phyloP scores from a whole-genome alignment of 1,140 invertebrate genomes.

The Bombus polaris region DNA sequence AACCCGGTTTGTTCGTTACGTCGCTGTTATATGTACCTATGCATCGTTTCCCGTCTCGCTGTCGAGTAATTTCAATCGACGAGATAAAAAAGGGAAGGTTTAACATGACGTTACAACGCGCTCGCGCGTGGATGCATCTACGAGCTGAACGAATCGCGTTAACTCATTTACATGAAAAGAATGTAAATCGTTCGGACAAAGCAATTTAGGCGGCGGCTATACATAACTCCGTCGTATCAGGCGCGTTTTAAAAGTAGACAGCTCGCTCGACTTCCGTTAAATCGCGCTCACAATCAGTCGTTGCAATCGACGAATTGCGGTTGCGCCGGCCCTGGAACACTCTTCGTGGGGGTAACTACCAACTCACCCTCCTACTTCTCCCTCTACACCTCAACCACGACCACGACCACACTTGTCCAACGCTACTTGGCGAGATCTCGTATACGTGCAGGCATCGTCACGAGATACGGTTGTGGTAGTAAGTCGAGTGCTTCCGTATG shows the following conservation, averaged over 20 bases:
- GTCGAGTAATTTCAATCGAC: background rate
- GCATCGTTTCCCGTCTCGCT: too few relatives aligned
- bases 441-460: background rate
- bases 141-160: constrained; percentile 2
- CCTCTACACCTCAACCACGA: constrained; percentile 30
- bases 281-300: constrained; percentile 67
- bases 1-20: background rate
- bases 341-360: constrained; percentile 42
- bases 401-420: constrained; percentile 16
- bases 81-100: background rate
- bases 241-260: constrained; percentile 62
- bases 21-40: too few relatives aligned
- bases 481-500: background rate
- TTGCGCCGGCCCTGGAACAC: constrained; percentile 64
- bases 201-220: constrained; percentile 61
- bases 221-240: constrained; percentile 55
- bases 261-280: constrained; percentile 62
- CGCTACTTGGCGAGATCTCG: constrained; percentile 32
- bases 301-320: constrained; percentile 67
- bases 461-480: background rate
- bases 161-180: constrained; percentile 57
- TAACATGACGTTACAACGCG: background rate
- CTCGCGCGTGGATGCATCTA: background rate
- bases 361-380: background rate
- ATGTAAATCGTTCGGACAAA: constrained; percentile 60